Conservation (phyloP, 2,797 vertebrate species). For the Rhynchonycteris naso region DNA sequence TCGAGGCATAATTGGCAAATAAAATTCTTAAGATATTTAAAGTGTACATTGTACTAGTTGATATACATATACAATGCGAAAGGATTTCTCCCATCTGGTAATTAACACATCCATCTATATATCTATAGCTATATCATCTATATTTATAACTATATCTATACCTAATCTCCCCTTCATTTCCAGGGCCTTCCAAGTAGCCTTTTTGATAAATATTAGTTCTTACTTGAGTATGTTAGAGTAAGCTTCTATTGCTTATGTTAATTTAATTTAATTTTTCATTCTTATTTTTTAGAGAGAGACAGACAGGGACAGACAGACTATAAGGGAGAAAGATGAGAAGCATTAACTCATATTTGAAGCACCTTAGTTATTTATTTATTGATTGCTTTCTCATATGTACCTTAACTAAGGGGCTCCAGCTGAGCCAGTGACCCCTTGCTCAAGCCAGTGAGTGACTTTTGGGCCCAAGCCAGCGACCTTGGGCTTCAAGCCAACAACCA, state of each 20-base stretch:
- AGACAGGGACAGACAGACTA: no score
- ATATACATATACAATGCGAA: not conserved
- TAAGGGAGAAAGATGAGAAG: no score
- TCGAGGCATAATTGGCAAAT: not conserved
- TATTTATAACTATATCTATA: no score
- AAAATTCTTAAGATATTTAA: not conserved
- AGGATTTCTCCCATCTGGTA: not conserved
- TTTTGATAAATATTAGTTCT: constrained; percentile 17
- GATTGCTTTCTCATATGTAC: no score
- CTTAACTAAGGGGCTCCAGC: no score
- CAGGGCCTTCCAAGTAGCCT: not conserved
- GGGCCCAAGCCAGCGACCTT: no score
- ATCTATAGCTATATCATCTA: not conserved
- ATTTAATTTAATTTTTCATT: not conserved
- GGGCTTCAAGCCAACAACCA: no score
- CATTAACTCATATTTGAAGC: no score
- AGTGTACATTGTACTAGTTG: not conserved
- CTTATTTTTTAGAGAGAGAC: not conserved
- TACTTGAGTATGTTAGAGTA: not conserved
- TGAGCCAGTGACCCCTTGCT: no score
- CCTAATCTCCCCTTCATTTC: not conserved
- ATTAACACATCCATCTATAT: not conserved
- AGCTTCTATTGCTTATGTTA: not conserved
- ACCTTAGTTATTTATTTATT: no score
- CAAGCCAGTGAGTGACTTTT: no score